Base-by-base conservation (phyloP, 2,797 vertebrate genomes). In the Artibeus lituratus region DNA sequence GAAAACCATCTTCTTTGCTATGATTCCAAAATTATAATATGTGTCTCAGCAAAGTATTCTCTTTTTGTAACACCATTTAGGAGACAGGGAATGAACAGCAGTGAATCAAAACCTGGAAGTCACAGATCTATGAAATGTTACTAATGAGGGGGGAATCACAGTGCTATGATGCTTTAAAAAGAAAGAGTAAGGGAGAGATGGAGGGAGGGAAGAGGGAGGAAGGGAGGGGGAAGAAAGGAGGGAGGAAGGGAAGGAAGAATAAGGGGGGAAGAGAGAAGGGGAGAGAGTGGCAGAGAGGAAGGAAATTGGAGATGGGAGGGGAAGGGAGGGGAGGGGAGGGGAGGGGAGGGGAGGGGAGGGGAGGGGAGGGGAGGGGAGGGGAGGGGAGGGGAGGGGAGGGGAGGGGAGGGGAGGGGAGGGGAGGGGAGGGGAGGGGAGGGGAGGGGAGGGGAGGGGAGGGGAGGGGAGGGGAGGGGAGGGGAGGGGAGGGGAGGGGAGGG, bases 121-220 rank as follows among this genome's bases (percentile, higher is more conserved):
- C 35, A 59, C 32, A 96, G 55, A 32, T 55, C 44, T 49, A 55
- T 95, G 49, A 84, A 94, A 89, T 81, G 72, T 49, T 49, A 82
- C 42, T 62, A 90, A 8, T 10, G 10, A 29, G 22, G 26, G 8
- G 7, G 57, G 44, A 37, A 62, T 86, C 24, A 53, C 1, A 83
- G 19, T 37, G 83, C 9, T 26, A 7, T 19, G 69, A 69, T 39
- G 35, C 15, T n/a, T 91, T 83, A 11, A 37, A 47, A 26, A 47
- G 7, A 19, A 2, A 26, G 12, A 35, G 39, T 32, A n/a, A 29
- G 10, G 10, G 8, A 44, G 18, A 49, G 16, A 14, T 2, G 8
- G 51, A 12, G 7, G n/a, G 4, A 32, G 3, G 19, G 19, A 49
- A 16, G 53, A 32, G 29, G 35, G n/a, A 42, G 14, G 18, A 51